Evolutionary conservation across 2,113 vertebrate species (phyloP).

Genomic region (Formicarius rufipectus): DNA sequence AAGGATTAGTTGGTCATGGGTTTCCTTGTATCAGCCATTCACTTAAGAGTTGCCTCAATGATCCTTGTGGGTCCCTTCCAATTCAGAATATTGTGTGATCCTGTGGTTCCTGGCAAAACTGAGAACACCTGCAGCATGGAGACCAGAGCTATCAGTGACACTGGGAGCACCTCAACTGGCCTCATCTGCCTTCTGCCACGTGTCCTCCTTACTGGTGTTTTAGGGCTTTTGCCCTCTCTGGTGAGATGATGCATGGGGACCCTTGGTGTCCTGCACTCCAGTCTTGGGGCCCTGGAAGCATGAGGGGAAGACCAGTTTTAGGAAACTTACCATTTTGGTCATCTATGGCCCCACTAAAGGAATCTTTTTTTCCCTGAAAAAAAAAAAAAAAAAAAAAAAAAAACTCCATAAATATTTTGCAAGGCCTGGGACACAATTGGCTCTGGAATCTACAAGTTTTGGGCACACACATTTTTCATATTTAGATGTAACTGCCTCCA

Average conservation of each 20-base stretch:
- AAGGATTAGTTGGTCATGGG: not conserved
- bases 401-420: not conserved
- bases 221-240: not conserved
- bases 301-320: not conserved
- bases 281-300: not conserved
- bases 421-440: not conserved
- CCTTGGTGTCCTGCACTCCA: not conserved
- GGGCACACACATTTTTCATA: not conserved
- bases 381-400: too few species aligned
- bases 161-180: not conserved
- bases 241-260: not conserved
- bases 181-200: not conserved
- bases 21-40: not conserved
- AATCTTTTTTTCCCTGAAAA: too few species aligned
- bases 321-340: not conserved
- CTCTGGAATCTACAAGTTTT: not conserved
- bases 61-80: not conserved
- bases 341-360: not conserved
- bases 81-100: not conserved
- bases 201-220: accelerated
- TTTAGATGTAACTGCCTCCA: not conserved
- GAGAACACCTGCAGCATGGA: not conserved
- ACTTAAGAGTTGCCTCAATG: not conserved
- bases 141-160: not conserved
- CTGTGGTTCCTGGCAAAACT: not conserved